A percentile compares a stretch with the other conserved stretches of the same genome.
Evolutionary conservation across 2,888 invertebrate genomes (phyloP).

Genomic region (Allacma fusca): DNA sequence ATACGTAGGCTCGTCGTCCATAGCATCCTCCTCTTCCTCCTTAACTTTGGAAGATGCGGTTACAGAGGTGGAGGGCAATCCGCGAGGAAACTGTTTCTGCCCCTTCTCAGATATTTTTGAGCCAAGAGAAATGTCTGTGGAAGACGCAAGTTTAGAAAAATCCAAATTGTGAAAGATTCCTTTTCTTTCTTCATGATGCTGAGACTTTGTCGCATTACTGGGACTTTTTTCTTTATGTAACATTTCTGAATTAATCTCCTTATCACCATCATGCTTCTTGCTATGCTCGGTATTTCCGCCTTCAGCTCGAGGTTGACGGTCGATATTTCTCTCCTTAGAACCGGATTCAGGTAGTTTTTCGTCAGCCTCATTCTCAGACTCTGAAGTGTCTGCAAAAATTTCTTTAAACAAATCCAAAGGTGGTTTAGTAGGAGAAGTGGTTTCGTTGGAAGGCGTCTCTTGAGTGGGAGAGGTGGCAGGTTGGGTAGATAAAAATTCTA

Average conservation of each 20-base stretch:
- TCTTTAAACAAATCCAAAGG: conserved; percentile 60
- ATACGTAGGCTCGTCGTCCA: conserved; percentile 19
- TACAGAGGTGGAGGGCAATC: background rate
- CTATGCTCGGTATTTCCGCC: background rate
- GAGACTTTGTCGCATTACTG: conserved; percentile 26
- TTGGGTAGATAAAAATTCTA: background rate
- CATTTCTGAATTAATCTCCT: background rate
- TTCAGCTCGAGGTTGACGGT: background rate
- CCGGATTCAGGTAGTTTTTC: background rate
- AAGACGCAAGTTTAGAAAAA: conserved; percentile 35
- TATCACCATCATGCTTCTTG: background rate
- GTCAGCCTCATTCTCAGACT: conserved; percentile 49
- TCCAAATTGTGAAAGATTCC: conserved; percentile 50
- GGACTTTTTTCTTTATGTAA: conserved; percentile 41
- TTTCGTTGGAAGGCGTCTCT: background rate
- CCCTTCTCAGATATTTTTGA: conserved; percentile 8
- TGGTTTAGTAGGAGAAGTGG: conserved; percentile 45
- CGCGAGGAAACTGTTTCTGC: background rate
- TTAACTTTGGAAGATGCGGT: conserved; percentile 3
- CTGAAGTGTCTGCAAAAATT: conserved; percentile 60
- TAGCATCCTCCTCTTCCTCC: conserved; percentile 11
- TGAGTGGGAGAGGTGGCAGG: background rate
- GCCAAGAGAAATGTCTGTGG: background rate
- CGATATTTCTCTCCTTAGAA: background rate
- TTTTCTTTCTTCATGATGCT: conserved; percentile 29